Evolutionary conservation across 2,113 vertebrate genomes (phyloP).

Genomic region (Elaphurus davidianus): DNA sequence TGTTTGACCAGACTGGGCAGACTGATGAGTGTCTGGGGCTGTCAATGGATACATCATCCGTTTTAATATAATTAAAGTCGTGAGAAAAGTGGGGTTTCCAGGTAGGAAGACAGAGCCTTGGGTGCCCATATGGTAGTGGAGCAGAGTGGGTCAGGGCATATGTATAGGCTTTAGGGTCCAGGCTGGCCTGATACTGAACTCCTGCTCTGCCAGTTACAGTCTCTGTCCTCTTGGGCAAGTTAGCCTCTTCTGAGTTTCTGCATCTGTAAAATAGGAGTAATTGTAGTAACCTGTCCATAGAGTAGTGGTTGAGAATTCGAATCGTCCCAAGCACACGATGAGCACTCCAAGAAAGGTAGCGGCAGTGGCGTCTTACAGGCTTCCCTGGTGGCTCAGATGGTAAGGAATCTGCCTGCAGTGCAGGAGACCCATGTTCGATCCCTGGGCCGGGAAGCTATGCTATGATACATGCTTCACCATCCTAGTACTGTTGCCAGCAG

Average conservation of each 20-base stretch:
- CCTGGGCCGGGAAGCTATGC: not conserved
- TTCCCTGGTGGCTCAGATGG: not conserved
- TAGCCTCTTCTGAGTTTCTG: not conserved
- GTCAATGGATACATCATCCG: not conserved
- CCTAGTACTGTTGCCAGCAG: not conserved
- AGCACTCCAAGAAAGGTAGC: not conserved
- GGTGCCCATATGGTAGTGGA: not conserved
- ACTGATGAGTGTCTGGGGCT: not conserved
- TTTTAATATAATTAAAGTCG: not conserved
- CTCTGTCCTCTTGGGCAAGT: not conserved
- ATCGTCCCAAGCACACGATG: not conserved
- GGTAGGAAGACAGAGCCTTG: not conserved
- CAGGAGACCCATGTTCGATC: not conserved
- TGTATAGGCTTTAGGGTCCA: not conserved
- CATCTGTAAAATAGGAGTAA: not conserved
- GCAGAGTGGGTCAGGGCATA: not conserved
- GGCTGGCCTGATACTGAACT: not conserved
- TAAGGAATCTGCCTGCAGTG: not conserved
- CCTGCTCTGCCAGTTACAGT: not conserved
- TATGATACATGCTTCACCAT: not conserved
- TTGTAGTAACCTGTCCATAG: not conserved
- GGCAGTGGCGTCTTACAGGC: not conserved
- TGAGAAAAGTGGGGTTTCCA: not conserved
- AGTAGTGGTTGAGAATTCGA: not conserved
- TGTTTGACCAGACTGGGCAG: not conserved